Conservation (phyloP, 2,797 vertebrate genomes). For the Micropoecilia bifurca region DNA sequence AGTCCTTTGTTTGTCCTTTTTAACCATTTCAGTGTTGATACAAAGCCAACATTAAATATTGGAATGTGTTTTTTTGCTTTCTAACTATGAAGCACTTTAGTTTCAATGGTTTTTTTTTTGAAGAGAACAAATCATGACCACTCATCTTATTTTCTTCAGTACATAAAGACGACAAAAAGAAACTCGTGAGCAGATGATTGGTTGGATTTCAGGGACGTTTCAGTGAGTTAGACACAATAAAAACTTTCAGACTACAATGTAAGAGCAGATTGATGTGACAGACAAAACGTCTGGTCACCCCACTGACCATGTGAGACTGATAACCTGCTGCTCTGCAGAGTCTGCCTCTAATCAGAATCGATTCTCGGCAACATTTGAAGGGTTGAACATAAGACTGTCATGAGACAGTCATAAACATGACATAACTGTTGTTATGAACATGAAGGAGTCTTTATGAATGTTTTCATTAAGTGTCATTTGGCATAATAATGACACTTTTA, state of each 20-base stretch:
- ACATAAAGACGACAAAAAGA: neutral
- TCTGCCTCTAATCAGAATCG: no score
- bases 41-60: neutral
- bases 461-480: no score
- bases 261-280: neutral
- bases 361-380: no score
- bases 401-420: no score
- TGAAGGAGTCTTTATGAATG: no score
- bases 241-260: neutral
- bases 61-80: neutral
- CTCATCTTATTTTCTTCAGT: neutral
- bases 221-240: neutral
- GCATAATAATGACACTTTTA: no score
- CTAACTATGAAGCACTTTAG: neutral
- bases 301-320: no score
- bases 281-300: neutral
- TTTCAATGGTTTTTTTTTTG: no score
- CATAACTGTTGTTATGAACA: no score
- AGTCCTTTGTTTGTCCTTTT: neutral
- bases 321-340: no score
- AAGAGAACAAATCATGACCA: neutral
- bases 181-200: neutral
- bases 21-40: neutral
- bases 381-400: no score
- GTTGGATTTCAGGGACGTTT: neutral